phyloP scores from a whole-genome alignment of 2,888 invertebrate species.

The Xestia rhomboidea region DNA sequence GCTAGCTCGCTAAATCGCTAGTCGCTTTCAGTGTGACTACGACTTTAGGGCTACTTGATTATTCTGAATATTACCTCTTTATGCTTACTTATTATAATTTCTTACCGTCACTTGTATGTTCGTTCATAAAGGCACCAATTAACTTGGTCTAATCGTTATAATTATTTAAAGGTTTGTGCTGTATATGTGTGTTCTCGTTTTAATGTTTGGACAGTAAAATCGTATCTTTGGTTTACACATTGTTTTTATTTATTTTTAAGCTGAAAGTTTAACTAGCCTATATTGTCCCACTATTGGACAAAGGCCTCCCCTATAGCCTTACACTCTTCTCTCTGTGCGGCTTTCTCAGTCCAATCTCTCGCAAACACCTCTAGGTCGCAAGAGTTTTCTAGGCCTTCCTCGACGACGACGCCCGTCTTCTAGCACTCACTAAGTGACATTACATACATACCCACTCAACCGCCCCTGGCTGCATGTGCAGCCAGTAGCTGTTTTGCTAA shows the following conservation, averaged over 20 bases:
- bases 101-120: constrained; percentile 39
- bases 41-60: constrained; percentile 39
- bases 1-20: neutral
- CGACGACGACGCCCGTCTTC: too few relatives aligned
- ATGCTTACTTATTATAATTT: constrained; percentile 57
- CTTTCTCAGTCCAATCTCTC: too few relatives aligned
- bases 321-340: too few relatives aligned
- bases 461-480: too few relatives aligned
- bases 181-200: constrained; percentile 23
- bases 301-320: too few relatives aligned
- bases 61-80: constrained; percentile 49
- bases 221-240: neutral
- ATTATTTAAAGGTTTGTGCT: constrained; percentile 49
- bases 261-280: neutral
- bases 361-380: too few relatives aligned
- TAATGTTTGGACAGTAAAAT: constrained; percentile 11
- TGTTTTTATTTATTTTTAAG: constrained; percentile 20
- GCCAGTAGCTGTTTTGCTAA: too few relatives aligned
- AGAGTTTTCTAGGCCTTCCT: too few relatives aligned
- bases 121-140: constrained; percentile 55
- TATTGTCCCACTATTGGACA: too few relatives aligned
- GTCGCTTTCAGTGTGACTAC: neutral
- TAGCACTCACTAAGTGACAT: too few relatives aligned
- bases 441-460: too few relatives aligned
- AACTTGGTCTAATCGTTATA: constrained; percentile 43